Base-by-base conservation (phyloP, 2,113 vertebrate species). In the Irena cyanogastra region DNA sequence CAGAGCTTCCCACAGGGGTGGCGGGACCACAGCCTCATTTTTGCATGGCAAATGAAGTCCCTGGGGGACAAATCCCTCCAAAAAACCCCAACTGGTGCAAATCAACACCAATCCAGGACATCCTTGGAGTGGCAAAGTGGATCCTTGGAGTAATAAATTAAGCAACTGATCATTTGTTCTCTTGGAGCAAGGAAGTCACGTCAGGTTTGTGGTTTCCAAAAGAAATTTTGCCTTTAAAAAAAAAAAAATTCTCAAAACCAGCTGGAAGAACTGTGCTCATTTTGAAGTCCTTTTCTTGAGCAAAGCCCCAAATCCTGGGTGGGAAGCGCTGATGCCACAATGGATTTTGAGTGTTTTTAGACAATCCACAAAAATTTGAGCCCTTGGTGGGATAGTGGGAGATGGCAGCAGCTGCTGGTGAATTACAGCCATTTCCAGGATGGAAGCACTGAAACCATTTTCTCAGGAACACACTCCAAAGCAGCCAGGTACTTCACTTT, bases 391-490 rank as follows among this genome's bases (percentile, higher is more conserved):
- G 7, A 7, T n/a, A 30, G 68, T 90, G 77, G 77, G 44, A 79
- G 78, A 52, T 17, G 12, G 87, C 86, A 93, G 79, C 83, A 92
- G 86, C 83, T 95, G 83, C 87, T 1, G 5, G 49, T 49, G 61
- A 85, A 64, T 64, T 20, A 22, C 39, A 72, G 78, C 81, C 69
- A 56, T 82, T 60, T 60, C 70, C 75, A 89, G 74, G 42, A 56
- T 1, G 74, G 96, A 95, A 97, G 87, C 74, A 87, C 77, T 71
- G 87, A 87, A 89, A 89, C 16, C 30, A 41, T 90, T 71, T 91
- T n/a, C 69, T 75, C 35, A 35, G 28, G 19, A 63, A 21, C 17
- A 3, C 0, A 6, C 66, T 90, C 75, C 54, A 33, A 85, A 79
- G 47, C 0, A 16, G 66, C 41, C 60, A 76, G 9, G 31, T 5